Conservation (phyloP, 2,888 invertebrate genomes). For the Cylindroiulus punctatus region DNA sequence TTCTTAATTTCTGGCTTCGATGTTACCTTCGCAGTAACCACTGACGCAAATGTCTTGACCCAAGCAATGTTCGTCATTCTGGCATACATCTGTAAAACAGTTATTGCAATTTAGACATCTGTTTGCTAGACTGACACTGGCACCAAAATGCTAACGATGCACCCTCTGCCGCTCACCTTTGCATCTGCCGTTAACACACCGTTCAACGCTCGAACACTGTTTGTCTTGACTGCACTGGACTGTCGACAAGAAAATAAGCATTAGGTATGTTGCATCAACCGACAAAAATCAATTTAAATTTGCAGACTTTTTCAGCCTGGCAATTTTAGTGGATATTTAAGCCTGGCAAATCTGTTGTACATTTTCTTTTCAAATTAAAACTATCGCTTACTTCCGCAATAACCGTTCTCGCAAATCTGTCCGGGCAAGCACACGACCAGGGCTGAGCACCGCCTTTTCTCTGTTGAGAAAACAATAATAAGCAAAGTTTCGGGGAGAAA, state of each 20-base stretch:
- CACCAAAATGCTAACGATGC: background rate
- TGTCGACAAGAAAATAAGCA: background rate
- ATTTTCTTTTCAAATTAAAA: too few relatives aligned
- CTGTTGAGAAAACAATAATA: constrained; percentile 2
- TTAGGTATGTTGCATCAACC: too few relatives aligned
- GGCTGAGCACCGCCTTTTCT: constrained; percentile 60
- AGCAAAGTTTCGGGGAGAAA: background rate
- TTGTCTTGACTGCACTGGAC: constrained; percentile 72
- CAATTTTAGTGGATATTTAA: too few relatives aligned
- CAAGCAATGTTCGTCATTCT: constrained; percentile 57
- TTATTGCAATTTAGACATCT: background rate
- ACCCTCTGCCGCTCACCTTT: constrained; percentile 51
- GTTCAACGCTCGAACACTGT: constrained; percentile 85
- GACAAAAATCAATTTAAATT: too few relatives aligned
- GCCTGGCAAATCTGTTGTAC: background rate
- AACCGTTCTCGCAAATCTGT: constrained; percentile 61
- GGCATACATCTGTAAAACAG: constrained; percentile 52
- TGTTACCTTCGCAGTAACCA: constrained; percentile 58
- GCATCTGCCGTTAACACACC: constrained; percentile 80
- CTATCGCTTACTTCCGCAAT: constrained; percentile 59
- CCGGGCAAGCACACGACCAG: constrained; percentile 60
- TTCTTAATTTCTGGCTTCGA: background rate
- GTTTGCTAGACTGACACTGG: background rate
- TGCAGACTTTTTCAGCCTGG: too few relatives aligned
- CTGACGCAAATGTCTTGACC: constrained; percentile 57